Evolutionary conservation across 1,140 invertebrate species (phyloP).

Genomic region (Teleopsis dalmanni): DNA sequence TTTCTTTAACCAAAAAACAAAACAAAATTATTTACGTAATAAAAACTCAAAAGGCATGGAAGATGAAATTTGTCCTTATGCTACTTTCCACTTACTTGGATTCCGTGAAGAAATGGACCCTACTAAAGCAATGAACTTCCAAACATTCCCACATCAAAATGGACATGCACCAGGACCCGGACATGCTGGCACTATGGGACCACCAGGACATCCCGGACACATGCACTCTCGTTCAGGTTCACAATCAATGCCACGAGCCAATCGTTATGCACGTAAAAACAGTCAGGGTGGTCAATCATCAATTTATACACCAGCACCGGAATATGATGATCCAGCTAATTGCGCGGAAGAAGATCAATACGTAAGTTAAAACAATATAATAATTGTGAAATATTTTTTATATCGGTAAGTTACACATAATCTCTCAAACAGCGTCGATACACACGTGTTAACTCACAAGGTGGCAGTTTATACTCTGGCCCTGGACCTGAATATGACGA

Average conservation of each 20-base stretch:
- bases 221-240: conserved; percentile 78
- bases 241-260: conserved; percentile 76
- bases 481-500: conserved; percentile 78
- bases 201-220: conserved; percentile 56
- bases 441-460: conserved; percentile 42
- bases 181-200: conserved; percentile 70
- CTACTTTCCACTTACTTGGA: conserved; percentile 86
- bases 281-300: conserved; percentile 59
- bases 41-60: conserved; percentile 63
- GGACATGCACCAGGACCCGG: conserved; percentile 49
- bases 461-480: conserved; percentile 41
- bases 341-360: conserved; percentile 83
- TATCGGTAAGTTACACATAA: background rate
- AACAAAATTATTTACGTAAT: background rate
- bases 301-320: conserved; percentile 65
- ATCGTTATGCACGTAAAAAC: conserved; percentile 60
- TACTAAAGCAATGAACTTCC: conserved; percentile 75
- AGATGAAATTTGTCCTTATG: conserved; percentile 90
- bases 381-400: background rate
- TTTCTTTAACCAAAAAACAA: background rate
- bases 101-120: conserved; percentile 94
- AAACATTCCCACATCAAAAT: conserved; percentile 81
- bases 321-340: conserved; percentile 85
- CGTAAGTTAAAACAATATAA: conserved; percentile 33
- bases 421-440: conserved; percentile 30